Evolutionary conservation across 2,797 vertebrate genomes (phyloP), one percentile per base, ranked within the genome.

Genomic region (Morus bassanus): DNA sequence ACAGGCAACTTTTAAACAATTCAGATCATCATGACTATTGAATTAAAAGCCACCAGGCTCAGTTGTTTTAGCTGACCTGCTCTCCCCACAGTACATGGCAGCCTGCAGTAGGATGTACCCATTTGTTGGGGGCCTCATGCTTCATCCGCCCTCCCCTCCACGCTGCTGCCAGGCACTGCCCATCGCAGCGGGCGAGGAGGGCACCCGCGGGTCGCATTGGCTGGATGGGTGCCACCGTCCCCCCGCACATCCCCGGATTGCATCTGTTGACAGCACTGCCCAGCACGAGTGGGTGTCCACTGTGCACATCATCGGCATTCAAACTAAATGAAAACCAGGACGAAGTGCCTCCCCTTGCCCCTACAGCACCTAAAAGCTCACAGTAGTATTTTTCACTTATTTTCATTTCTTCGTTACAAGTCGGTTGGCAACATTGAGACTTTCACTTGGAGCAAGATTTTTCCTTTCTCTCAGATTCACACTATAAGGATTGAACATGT

Each of bases 401-500:
- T 87, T 86, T 65, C 31, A 31, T 53, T 53, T 59, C 81, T 84
- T n/a, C 25, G 0, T 18, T 53, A 13, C 0, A 0, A 57, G 51
- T 3, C 37, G 64, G 50, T 48, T 45, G 51, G 33, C 45, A 68
- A 13, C 33, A 30, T 0, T 7, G 43, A 37, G 15, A 25, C 54
- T 63, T 72, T 65, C 35, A 46, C 60, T 37, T 9, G 46, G 19
- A 73, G 63, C 8, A 68, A 33, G 72, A 9, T 6, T 69, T 50
- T 35, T 56, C 30, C 53, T 17, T 33, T 37, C 45, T 39, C 70
- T 41, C 67, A 24, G 51, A 51, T 41, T 80, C 64, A 24, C 4
- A 0, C 4, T 23, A 1, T 15, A 25, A 35, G 1, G 59, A 41
- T 22, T 8, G 2, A 76, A 39, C 0, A 1, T 4, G 37, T 18